Evolutionary conservation across 2,797 vertebrate genomes (phyloP).

Genomic region (Gephyroberyx darwinii): DNA sequence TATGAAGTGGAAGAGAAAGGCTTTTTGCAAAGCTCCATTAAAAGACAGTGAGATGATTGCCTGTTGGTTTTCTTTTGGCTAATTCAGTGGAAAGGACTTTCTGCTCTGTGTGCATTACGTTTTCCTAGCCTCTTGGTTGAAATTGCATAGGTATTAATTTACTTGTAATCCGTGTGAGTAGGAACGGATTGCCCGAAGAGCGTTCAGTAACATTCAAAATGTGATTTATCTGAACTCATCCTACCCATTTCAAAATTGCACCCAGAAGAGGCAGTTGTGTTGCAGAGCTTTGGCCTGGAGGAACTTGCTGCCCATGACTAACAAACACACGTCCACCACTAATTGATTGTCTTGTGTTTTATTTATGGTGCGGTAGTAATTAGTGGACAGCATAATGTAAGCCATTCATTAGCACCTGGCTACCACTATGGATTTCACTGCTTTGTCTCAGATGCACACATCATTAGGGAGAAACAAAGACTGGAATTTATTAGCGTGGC

Average conservation of each 20-base stretch:
- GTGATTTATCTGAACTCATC: slow-evolving; percentile 77
- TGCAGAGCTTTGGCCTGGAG: slow-evolving; percentile 74
- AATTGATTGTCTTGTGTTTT: slow-evolving; percentile 89
- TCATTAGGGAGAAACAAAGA: slow-evolving; percentile 86
- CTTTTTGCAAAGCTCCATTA: slow-evolving; percentile 76
- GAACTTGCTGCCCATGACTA: slow-evolving; percentile 79
- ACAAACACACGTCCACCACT: slow-evolving; percentile 82
- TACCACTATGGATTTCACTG: slow-evolving; percentile 83
- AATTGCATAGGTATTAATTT: slow-evolving; percentile 76
- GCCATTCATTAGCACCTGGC: slow-evolving; percentile 87
- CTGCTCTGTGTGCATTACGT: slow-evolving; percentile 63
- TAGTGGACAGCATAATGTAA: slow-evolving; percentile 87
- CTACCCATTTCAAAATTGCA: slow-evolving; percentile 71
- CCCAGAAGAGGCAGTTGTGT: slow-evolving; percentile 73
- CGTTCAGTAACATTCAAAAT: slow-evolving; percentile 71
- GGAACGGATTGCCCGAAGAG: slow-evolving; percentile 71
- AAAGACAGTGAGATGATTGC: slow-evolving; percentile 73
- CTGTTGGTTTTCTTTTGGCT: slow-evolving; percentile 75
- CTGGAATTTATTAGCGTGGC: slow-evolving; percentile 83
- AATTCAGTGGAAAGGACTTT: slow-evolving; percentile 73
- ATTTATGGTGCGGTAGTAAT: slow-evolving; percentile 86
- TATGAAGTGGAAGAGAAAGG: slow-evolving; percentile 71
- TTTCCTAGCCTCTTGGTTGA: slow-evolving; percentile 63
- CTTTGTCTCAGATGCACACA: slow-evolving; percentile 85
- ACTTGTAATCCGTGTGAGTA: slow-evolving; percentile 70